Conservation (phyloP, 2,888 invertebrate genomes). For the Drosophila nigricruria region DNA sequence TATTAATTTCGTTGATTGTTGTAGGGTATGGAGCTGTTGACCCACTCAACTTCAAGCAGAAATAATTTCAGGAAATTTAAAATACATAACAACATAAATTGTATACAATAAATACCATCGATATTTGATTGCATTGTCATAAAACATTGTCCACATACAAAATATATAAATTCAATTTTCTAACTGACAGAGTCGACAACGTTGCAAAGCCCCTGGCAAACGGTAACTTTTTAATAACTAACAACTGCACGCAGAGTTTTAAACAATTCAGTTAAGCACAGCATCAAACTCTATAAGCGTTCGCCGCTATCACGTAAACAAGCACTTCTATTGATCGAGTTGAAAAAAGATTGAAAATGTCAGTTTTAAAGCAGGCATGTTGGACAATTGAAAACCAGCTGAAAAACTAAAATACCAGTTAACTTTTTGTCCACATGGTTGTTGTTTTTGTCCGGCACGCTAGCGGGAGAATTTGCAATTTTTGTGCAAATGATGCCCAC, state of each 20-base stretch:
- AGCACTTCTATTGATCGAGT: neutral
- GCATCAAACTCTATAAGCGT: slow-evolving; percentile 21
- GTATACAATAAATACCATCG: neutral
- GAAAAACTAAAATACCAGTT: slow-evolving; percentile 55
- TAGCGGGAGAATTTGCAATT: slow-evolving; percentile 62
- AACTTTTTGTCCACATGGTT: slow-evolving; percentile 56
- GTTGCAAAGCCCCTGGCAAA: slow-evolving; percentile 1
- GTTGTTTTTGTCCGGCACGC: slow-evolving; percentile 40
- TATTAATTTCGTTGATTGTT: neutral
- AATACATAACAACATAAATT: neutral
- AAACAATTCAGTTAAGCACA: slow-evolving; percentile 16
- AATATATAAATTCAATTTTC: slow-evolving; percentile 49
- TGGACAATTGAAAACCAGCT: slow-evolving; percentile 44
- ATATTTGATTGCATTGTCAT: neutral
- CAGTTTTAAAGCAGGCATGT: slow-evolving; percentile 6
- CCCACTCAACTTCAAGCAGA: neutral
- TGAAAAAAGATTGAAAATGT: slow-evolving; percentile 4
- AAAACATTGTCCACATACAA: neutral
- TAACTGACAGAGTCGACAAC: slow-evolving; percentile 28
- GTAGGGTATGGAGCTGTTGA: neutral
- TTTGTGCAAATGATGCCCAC: slow-evolving; percentile 78
- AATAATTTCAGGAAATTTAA: neutral
- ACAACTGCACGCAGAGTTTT: slow-evolving; percentile 10
- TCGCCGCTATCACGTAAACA: slow-evolving; percentile 32
- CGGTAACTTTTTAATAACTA: slow-evolving; percentile 12